Base-by-base conservation (phyloP, 2,797 vertebrate species). In the Apodemus agrarius region DNA sequence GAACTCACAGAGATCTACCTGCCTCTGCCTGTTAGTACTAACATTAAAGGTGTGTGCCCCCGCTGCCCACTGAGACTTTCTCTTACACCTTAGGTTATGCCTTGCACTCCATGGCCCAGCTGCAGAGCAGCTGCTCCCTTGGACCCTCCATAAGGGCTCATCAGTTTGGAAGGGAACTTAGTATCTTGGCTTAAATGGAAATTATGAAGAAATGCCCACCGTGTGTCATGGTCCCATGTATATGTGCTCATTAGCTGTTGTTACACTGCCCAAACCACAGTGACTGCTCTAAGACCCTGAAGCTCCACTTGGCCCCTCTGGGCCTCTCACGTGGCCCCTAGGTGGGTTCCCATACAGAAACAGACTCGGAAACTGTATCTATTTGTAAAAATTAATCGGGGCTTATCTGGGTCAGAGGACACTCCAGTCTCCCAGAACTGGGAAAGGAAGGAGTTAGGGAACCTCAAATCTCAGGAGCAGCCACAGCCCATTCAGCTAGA, bases 151-250 rank as follows among this genome's bases (percentile, higher is more conserved):
- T 37, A 75, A 84, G 72, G 80, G 76, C 81, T 49, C 69, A 63
- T 84, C 29, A 86, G 29, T 85, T 78, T 72, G 7, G 52, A 86
- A 86, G 54, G 67, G 26, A 89, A 89, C 54, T 91, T 1, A 4
- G 12, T 76, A n/a, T 85, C 65, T 81, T 92, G n/a, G 57, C 75
- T 22, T 61, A 40, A 63, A 40, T 63, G 49, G 67, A 89, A 82
- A 40, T 84, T 91, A 6, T 12, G 29, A 65, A 72, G 72, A 92
- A 63, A 29, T 75, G 14, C 8, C 11, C 31, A 57, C 29, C 1
- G 4, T 3, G 0, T 46, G 9, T n/a, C 0, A 0, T 24, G 65
- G n/a, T 40, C 67, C 46, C 12, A 7, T 14, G 61, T 26, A 29
- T 75, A 84, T 22, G n/a, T n/a, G 40, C 29, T 76, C 52, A 6